phyloP scores from a whole-genome alignment of 2,888 invertebrate species.

The Caenorhabditis macrosperma region DNA sequence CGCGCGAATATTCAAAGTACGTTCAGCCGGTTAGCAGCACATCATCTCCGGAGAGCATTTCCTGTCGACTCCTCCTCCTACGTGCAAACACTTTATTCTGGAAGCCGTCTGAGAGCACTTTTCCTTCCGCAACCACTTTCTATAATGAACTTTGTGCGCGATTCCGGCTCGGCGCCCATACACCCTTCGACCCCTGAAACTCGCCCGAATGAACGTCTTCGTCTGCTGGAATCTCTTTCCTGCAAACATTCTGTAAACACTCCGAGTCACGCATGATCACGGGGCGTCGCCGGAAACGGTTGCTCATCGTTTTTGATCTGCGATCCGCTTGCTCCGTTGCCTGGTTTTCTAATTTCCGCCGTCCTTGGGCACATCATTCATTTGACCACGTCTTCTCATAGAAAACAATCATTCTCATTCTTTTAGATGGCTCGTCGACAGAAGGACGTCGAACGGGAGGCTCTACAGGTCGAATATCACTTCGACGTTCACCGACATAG shows the following conservation, averaged over 20 bases:
- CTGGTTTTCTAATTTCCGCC: constrained; percentile 46
- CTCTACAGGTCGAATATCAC: constrained; percentile 34
- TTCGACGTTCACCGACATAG: constrained; percentile 42
- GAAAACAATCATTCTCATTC: background rate
- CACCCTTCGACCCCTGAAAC: background rate
- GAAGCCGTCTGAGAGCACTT: background rate
- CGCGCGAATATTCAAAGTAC: background rate
- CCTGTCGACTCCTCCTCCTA: background rate
- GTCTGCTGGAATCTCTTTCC: background rate
- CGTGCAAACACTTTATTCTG: constrained; percentile 25
- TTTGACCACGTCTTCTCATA: background rate
- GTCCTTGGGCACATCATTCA: constrained; percentile 9
- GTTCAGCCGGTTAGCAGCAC: constrained; percentile 2
- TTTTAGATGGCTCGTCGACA: constrained; percentile 50
- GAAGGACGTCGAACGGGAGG: constrained; percentile 44
- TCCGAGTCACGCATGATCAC: background rate
- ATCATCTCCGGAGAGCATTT: constrained; percentile 1
- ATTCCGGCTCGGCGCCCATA: background rate
- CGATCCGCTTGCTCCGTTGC: background rate
- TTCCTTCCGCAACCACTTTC: constrained; percentile 22
- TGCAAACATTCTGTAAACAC: background rate
- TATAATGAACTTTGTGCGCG: constrained; percentile 49
- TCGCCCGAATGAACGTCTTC: background rate
- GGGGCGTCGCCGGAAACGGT: constrained; percentile 24
- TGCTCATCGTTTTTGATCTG: constrained; percentile 32